A percentile compares a stretch with the other conserved stretches of the same genome.
phyloP scores from a whole-genome alignment of 1,140 invertebrate species.

The Polypedilum vanderplanki region DNA sequence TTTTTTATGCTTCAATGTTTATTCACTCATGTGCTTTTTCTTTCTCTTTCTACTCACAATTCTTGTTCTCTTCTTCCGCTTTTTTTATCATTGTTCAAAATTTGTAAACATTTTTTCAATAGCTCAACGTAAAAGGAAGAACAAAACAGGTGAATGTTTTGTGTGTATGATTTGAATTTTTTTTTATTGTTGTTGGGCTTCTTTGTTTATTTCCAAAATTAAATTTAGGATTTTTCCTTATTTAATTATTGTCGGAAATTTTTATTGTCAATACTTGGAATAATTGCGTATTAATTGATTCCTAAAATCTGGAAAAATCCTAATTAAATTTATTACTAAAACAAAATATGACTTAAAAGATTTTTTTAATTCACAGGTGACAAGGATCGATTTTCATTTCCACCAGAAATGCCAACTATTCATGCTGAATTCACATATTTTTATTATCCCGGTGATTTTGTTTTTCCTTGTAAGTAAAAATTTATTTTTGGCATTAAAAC shows the following conservation, averaged over 20 bases:
- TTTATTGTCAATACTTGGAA: no score
- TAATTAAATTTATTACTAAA: slow-evolving; percentile 33
- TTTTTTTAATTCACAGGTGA: slow-evolving; percentile 56
- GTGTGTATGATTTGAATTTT: no score
- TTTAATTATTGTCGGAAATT: no score
- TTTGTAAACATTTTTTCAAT: slow-evolving; percentile 36
- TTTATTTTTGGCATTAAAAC: no score
- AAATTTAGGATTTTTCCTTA: no score
- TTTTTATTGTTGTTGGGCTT: no score
- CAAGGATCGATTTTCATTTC: slow-evolving; percentile 72
- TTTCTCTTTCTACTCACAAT: not conserved
- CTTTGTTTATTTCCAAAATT: no score
- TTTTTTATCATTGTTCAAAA: slow-evolving; percentile 31
- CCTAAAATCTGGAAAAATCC: slow-evolving; percentile 14
- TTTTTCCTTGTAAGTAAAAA: slow-evolving; percentile 74
- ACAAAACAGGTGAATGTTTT: slow-evolving; percentile 43
- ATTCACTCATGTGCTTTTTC: slow-evolving; percentile 5
- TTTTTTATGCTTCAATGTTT: not conserved
- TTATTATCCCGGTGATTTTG: slow-evolving; percentile 90
- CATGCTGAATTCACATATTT: slow-evolving; percentile 96
- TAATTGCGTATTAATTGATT: no score
- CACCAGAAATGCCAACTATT: slow-evolving; percentile 79
- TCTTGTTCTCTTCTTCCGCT: slow-evolving; percentile 34
- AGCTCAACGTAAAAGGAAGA: slow-evolving; percentile 50
- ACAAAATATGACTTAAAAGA: slow-evolving; percentile 30